These are phyloP conservation scores for Epizoanthus fatuus DNA, from an alignment of 92 coral and sea anemone genomes.

Conservation along the genomic window DNA sequence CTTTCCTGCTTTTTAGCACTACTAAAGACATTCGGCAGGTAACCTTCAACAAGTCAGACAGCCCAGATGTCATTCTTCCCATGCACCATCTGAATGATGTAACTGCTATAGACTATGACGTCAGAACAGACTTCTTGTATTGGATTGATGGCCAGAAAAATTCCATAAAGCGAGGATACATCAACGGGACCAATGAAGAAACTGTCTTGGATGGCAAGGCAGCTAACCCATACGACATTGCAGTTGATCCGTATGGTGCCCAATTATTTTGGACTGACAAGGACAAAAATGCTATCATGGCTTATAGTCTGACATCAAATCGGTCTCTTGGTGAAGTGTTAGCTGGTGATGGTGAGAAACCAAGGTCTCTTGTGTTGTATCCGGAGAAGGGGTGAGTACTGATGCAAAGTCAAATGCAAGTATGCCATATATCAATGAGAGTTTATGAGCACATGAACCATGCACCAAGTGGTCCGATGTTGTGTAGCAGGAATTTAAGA, in stretches of 20 bases:
- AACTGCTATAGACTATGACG: slow-evolving; percentile 85
- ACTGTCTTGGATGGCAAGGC: slow-evolving; percentile 22
- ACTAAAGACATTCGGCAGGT: slow-evolving; percentile 78
- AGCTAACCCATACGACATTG: slow-evolving; percentile 82
- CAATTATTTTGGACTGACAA: slow-evolving; percentile 95
- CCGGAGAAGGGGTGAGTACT: slow-evolving; percentile 93
- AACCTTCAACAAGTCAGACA: slow-evolving; percentile 83
- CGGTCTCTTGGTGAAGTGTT: slow-evolving; percentile 70
- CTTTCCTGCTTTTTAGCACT: slow-evolving; percentile 91
- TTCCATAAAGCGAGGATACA: slow-evolving; percentile 70
- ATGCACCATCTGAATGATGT: slow-evolving; percentile 69
- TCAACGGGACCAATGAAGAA: slow-evolving; percentile 73
- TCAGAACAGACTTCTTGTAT: slow-evolving; percentile 81
- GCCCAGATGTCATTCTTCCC: slow-evolving; percentile 84
- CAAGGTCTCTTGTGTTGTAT: slow-evolving; percentile 84
- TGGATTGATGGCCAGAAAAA: slow-evolving; percentile 81
- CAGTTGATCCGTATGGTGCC: slow-evolving; percentile 91
- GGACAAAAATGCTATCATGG: slow-evolving; percentile 79
- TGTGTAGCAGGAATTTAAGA: no score
- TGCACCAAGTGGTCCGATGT: no score
- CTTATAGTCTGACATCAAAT: slow-evolving; percentile 75
- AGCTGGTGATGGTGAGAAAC: slow-evolving; percentile 48
- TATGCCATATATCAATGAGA: not conserved
- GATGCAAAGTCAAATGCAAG: not conserved
- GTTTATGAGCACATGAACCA: not conserved